A percentile compares a stretch with the other conserved stretches of the same genome.
Conservation (phyloP, 2,888 invertebrate species). For the Agonum fuliginosum region DNA sequence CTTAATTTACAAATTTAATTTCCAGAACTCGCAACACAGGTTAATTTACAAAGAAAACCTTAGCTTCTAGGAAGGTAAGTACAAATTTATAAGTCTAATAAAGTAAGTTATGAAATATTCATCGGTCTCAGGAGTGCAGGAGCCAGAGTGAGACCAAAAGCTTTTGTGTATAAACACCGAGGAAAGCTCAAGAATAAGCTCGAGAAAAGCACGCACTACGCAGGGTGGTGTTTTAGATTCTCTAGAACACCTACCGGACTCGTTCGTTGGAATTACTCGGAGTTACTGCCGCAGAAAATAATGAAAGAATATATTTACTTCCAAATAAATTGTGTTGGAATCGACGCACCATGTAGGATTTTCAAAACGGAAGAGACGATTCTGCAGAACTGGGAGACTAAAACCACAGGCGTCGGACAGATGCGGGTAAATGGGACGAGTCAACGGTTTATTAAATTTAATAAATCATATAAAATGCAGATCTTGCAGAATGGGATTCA, state of each 20-base stretch:
- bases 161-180: constrained; percentile 29
- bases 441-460: too few relatives aligned
- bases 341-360: constrained; percentile 5
- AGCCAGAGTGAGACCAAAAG: background rate
- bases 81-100: constrained; percentile 54
- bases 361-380: constrained; percentile 4
- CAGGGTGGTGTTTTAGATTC: background rate
- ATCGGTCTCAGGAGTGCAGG: constrained; percentile 13
- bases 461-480: too few relatives aligned
- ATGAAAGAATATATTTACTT: constrained; percentile 18
- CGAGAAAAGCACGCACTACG: background rate
- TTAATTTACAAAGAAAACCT: constrained; percentile 27
- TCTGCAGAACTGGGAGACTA: background rate
- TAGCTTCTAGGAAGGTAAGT: constrained; percentile 20
- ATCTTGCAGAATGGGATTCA: too few relatives aligned
- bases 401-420: background rate
- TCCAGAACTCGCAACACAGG: constrained; percentile 1
- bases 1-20: constrained; percentile 31
- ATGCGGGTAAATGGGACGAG: too few relatives aligned
- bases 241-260: constrained; percentile 13
- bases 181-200: constrained; percentile 19
- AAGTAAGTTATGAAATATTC: constrained; percentile 55
- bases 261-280: constrained; percentile 13
- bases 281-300: constrained; percentile 1
- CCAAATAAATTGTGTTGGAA: constrained; percentile 9